Conservation (phyloP, 2,113 vertebrate genomes). For the Lamprotornis superbus region DNA sequence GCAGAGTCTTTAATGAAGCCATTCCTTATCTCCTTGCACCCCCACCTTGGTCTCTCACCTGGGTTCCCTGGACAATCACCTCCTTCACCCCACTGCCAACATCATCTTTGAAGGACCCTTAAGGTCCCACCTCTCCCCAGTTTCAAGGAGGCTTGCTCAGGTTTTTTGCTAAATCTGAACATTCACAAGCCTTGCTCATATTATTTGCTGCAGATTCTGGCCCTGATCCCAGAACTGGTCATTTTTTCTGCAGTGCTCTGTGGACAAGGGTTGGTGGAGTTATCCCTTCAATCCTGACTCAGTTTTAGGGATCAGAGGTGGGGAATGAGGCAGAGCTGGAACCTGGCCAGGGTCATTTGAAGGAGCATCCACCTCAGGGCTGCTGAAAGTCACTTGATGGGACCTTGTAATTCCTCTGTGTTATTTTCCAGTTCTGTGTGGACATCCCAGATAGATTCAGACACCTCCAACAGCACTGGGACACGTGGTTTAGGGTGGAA, state of each 20-base stretch:
- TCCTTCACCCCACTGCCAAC: background rate
- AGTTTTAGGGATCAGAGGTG: background rate
- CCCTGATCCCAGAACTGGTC: background rate
- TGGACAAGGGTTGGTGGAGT: background rate
- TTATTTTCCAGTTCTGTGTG: background rate
- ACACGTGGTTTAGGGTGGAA: background rate
- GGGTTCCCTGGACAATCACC: background rate
- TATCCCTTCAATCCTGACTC: background rate
- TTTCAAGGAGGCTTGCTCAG: background rate
- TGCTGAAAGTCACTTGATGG: background rate
- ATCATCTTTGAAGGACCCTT: background rate
- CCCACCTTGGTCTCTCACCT: background rate
- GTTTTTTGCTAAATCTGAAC: background rate
- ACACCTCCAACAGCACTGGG: background rate
- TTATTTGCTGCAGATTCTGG: background rate
- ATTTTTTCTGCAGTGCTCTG: background rate
- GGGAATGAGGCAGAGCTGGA: background rate
- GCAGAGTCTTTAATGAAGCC: background rate
- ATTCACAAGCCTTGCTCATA: background rate
- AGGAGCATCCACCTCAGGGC: background rate
- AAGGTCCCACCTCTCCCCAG: background rate
- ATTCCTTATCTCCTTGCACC: background rate
- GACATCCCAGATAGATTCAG: background rate
- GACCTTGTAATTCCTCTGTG: background rate
- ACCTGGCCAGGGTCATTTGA: background rate